These are phyloP conservation scores for Pygmarrhopalites habei DNA, from an alignment of 1,140 invertebrate genomes.

Conservation along the genomic window DNA sequence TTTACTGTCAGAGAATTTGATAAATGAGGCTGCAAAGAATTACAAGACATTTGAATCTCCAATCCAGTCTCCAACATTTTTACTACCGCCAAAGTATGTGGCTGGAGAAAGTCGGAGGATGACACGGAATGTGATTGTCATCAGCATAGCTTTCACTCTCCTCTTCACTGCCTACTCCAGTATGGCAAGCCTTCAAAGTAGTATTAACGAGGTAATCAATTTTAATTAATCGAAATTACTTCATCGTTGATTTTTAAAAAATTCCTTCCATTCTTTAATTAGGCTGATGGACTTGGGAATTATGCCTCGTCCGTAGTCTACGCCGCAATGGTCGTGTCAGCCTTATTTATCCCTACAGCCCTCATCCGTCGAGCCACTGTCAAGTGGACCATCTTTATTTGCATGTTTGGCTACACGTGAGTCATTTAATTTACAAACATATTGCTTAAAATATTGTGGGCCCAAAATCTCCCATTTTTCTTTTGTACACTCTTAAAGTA, in stretches of 20 bases:
- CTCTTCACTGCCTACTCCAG: constrained; percentile 89
- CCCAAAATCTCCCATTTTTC: too few species aligned
- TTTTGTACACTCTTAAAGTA: too few species aligned
- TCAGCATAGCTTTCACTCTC: constrained; percentile 82
- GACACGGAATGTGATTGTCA: constrained; percentile 74
- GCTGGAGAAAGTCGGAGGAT: constrained; percentile 71
- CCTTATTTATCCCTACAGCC: background rate
- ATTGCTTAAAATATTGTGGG: too few species aligned
- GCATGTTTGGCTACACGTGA: constrained; percentile 74
- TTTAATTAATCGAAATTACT: too few species aligned
- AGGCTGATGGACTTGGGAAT: background rate
- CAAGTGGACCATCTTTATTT: constrained; percentile 90
- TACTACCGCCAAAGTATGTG: constrained; percentile 22
- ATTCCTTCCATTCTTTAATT: background rate
- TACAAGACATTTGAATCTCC: too few species aligned
- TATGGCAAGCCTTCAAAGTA: constrained; percentile 79
- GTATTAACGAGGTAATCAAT: too few species aligned
- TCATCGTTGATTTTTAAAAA: too few species aligned
- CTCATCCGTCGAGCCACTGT: constrained; percentile 72
- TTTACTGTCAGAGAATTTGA: too few species aligned
- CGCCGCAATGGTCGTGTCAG: background rate
- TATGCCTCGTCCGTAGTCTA: background rate
- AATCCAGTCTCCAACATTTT: too few species aligned
- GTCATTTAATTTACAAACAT: too few species aligned
- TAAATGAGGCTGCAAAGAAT: too few species aligned